phyloP scores from a whole-genome alignment of 30 jellyfish, hydroid and myxozoan genomes.

The Hydractinia echinata region DNA sequence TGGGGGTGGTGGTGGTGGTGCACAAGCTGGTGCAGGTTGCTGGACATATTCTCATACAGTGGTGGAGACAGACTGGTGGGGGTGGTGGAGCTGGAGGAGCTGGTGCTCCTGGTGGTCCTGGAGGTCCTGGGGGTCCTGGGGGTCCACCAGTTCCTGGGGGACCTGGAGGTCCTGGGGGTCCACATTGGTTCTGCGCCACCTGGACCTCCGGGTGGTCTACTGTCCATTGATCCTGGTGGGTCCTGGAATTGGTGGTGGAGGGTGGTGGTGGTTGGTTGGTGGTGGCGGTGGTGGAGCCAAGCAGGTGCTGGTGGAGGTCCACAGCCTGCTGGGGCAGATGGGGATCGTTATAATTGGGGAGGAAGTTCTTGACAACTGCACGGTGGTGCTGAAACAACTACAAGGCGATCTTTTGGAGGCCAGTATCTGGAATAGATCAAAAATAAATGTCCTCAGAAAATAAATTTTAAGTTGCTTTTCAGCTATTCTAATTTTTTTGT shows the following conservation, averaged over 20 bases:
- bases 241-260: slow-evolving; percentile 90
- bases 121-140: slow-evolving; percentile 99
- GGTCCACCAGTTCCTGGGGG: slow-evolving; percentile 98
- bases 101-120: slow-evolving; percentile 99
- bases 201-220: slow-evolving; percentile 86
- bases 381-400: slow-evolving; percentile 43
- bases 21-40: slow-evolving; percentile 76
- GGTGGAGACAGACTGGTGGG: slow-evolving; percentile 94
- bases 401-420: slow-evolving; percentile 38
- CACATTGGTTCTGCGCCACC: slow-evolving; percentile 95
- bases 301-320: slow-evolving; percentile 69
- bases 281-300: slow-evolving; percentile 91
- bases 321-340: slow-evolving; percentile 65
- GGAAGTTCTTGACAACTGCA: slow-evolving; percentile 41
- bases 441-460: not conserved
- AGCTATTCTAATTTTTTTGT: not conserved
- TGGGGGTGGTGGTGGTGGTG: slow-evolving; percentile 88
- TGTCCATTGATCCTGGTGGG: slow-evolving; percentile 75
- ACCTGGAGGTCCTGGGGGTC: slow-evolving; percentile 99
- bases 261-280: slow-evolving; percentile 67
- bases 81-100: slow-evolving; percentile 99
- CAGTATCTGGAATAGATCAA: slow-evolving; percentile 35
- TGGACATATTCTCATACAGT: slow-evolving; percentile 79
- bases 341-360: slow-evolving; percentile 25
- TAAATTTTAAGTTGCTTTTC: not conserved